A percentile compares a stretch with the other conserved stretches of the same genome.
Conservation (phyloP, 2,113 vertebrate genomes). For the Diadophis punctatus region DNA sequence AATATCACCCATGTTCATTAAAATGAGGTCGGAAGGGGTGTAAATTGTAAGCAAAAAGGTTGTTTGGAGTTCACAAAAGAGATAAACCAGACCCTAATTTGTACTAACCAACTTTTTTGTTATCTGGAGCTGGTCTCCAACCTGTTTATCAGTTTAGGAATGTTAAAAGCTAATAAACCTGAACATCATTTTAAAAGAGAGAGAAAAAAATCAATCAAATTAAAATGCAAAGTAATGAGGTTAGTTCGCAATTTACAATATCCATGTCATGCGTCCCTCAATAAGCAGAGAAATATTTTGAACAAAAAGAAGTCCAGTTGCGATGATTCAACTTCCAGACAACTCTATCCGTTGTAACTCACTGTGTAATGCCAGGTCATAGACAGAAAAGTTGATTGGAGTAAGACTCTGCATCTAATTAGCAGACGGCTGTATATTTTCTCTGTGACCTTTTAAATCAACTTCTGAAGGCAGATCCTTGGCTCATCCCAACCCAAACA, state of each 20-base stretch:
- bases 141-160: not conserved
- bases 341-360: not conserved
- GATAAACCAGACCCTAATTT: not conserved
- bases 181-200: not conserved
- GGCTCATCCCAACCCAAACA: too few species aligned
- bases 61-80: not conserved
- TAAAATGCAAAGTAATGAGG: not conserved
- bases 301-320: not conserved
- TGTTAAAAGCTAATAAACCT: not conserved
- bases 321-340: too few species aligned
- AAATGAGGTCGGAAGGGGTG: not conserved
- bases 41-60: not conserved
- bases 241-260: not conserved
- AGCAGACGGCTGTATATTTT: conserved; percentile 46
- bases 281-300: not conserved
- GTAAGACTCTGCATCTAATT: conserved; percentile 41
- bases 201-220: not conserved
- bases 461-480: conserved; percentile 39
- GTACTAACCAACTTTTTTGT: not conserved
- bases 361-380: not conserved
- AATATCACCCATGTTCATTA: not conserved
- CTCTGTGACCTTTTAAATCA: conserved; percentile 40
- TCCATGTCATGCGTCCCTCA: not conserved
- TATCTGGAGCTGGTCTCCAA: not conserved
- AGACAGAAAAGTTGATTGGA: conserved; percentile 21